A percentile compares a stretch with the other conserved stretches of the same genome.
These are phyloP conservation scores for Plagodis pulveraria DNA, from an alignment of 2,888 invertebrate genomes.

Conservation along the genomic window DNA sequence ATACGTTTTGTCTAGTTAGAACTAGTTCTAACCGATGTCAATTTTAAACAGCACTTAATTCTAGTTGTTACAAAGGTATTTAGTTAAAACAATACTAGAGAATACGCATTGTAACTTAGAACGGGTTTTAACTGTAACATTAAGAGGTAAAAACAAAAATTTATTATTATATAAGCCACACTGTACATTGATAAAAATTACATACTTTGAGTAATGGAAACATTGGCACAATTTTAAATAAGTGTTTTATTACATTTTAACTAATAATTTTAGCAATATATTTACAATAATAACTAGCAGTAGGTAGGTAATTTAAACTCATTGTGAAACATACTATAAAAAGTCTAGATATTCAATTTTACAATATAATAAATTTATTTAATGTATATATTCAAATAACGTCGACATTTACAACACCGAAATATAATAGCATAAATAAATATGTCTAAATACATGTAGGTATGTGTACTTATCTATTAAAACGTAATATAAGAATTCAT, in stretches of 20 bases:
- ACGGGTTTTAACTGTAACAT: too few relatives aligned
- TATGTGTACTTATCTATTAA: slow-evolving; percentile 1
- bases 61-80: too few relatives aligned
- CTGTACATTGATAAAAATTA: neutral
- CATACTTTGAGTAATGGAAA: slow-evolving; percentile 23
- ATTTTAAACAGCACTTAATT: too few relatives aligned
- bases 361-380: slow-evolving; percentile 4
- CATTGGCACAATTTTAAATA: slow-evolving; percentile 34
- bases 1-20: too few relatives aligned
- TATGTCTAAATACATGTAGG: slow-evolving; percentile 20
- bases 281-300: neutral
- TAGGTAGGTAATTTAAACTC: slow-evolving; percentile 5
- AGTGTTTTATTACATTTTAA: slow-evolving; percentile 1
- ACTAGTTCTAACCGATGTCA: too few relatives aligned
- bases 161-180: neutral
- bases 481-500: neutral
- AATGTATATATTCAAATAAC: slow-evolving; percentile 14
- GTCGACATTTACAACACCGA: slow-evolving; percentile 25
- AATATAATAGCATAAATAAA: slow-evolving; percentile 11
- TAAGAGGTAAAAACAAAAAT: too few relatives aligned
- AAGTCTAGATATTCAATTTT: slow-evolving; percentile 4
- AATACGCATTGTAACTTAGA: too few relatives aligned
- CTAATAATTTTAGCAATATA: neutral
- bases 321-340: slow-evolving; percentile 4
- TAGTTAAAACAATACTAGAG: too few relatives aligned